A percentile compares a stretch with the other conserved stretches of the same genome.
These are phyloP conservation scores for Paramormyrops hopkinsi DNA, from an alignment of 2,797 vertebrate genomes.

Conservation along the genomic window DNA sequence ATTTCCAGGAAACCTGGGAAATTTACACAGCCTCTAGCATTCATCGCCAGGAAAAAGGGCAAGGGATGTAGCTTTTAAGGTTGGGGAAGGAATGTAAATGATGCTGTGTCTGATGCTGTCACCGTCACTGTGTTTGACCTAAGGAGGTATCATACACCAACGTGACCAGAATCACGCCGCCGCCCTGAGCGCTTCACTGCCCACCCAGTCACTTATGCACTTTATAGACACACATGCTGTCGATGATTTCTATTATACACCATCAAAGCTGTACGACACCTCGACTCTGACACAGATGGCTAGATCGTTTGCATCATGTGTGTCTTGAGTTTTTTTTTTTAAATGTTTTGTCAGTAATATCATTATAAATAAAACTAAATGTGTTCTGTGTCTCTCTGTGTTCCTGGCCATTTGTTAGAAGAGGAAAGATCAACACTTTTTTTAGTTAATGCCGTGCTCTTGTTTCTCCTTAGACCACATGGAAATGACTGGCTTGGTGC, in stretches of 20 bases:
- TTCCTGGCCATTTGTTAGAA: not conserved
- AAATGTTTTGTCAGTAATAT: not conserved
- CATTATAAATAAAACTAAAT: conserved; percentile 7
- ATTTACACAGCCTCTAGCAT: not conserved
- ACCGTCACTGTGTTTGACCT: not conserved
- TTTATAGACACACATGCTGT: conserved; percentile 73
- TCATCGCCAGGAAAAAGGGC: not conserved
- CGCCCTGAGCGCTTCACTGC: conserved; percentile 73
- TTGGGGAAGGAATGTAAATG: not conserved
- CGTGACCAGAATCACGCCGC: conserved; percentile 42
- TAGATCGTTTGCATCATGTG: not conserved
- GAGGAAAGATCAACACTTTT: not conserved
- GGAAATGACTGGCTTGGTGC: not conserved
- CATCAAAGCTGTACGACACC: not conserved
- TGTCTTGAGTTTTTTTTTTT: not conserved
- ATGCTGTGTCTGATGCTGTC: not conserved
- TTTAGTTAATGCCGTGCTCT: not conserved
- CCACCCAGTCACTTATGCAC: conserved; percentile 75
- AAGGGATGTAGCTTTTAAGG: not conserved
- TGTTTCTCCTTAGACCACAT: not conserved
- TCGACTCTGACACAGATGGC: not conserved
- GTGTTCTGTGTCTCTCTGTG: not conserved
- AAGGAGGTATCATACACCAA: not conserved
- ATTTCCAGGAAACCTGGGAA: not conserved
- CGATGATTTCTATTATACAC: not conserved